Evolutionary conservation across 1,140 invertebrate species (phyloP).

Genomic region (Microvelia longipes): DNA sequence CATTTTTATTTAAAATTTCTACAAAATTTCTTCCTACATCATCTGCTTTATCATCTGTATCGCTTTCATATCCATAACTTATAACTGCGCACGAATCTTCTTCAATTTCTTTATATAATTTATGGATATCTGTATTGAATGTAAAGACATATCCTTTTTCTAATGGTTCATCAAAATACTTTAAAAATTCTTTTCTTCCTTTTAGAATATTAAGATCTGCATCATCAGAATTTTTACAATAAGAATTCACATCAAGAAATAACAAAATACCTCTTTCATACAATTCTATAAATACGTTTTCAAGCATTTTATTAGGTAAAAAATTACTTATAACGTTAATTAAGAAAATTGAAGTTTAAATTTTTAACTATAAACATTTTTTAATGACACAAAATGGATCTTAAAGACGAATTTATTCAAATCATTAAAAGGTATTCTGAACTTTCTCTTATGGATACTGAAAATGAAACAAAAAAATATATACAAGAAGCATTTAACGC

Average conservation of each 20-base stretch:
- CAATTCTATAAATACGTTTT: background rate
- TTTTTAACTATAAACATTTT: background rate
- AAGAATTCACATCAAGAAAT: background rate
- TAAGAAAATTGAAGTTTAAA: background rate
- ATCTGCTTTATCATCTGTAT: background rate
- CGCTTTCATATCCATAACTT: background rate
- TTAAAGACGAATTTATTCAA: background rate
- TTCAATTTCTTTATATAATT: background rate
- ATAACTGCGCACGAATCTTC: background rate
- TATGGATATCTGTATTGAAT: background rate
- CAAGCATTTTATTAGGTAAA: background rate
- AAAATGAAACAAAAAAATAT: background rate
- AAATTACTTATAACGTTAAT: background rate
- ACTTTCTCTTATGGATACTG: background rate
- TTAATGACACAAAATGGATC: background rate
- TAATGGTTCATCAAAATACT: background rate
- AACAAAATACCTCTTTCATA: background rate
- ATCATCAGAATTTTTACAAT: background rate
- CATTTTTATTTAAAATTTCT: background rate
- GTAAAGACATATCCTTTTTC: background rate
- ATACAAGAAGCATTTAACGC: background rate
- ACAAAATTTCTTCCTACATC: background rate
- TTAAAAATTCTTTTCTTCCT: background rate
- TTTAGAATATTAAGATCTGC: background rate
- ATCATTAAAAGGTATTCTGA: background rate